Percentiles rank a stretch among this genome's conserved stretches.
These are phyloP conservation scores for Folsomia candida DNA, from an alignment of 2,888 invertebrate genomes.

Conservation along the genomic window DNA sequence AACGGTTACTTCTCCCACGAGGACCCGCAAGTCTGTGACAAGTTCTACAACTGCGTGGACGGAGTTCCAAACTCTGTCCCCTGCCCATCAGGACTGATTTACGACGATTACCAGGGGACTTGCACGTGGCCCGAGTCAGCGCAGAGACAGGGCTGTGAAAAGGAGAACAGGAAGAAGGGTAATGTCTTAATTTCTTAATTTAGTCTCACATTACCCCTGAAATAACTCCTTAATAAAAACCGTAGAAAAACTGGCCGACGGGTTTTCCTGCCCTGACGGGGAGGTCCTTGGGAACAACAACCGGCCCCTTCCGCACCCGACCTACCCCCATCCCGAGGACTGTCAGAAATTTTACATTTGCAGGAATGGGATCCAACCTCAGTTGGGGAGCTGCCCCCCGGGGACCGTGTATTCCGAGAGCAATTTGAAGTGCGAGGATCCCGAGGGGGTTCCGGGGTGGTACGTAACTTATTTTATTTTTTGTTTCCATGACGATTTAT, in stretches of 20 bases:
- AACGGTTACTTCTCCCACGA: constrained; percentile 91
- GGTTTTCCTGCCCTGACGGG: constrained; percentile 72
- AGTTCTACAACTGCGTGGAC: constrained; percentile 82
- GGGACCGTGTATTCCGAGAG: constrained; percentile 53
- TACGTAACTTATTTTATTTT: constrained; percentile 41
- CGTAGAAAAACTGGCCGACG: constrained; percentile 74
- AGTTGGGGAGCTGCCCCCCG: constrained; percentile 53
- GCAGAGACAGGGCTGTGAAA: constrained; percentile 49
- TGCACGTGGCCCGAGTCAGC: constrained; percentile 75
- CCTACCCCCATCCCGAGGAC: constrained; percentile 52
- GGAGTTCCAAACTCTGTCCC: constrained; percentile 74
- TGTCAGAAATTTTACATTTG: constrained; percentile 54
- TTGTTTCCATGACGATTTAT: background rate
- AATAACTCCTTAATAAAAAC: too few species aligned
- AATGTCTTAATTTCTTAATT: too few species aligned
- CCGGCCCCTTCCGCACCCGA: constrained; percentile 51
- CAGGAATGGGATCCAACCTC: constrained; percentile 53
- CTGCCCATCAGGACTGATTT: constrained; percentile 84
- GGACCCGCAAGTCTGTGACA: constrained; percentile 73
- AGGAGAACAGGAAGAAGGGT: constrained; percentile 50
- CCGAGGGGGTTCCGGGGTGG: constrained; percentile 53
- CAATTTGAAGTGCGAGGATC: constrained; percentile 53
- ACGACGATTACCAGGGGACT: constrained; percentile 83
- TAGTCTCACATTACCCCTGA: too few species aligned
- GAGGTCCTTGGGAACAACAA: constrained; percentile 50